Percentiles rank a stretch among this genome's conserved stretches.
Conservation (phyloP, 2,797 vertebrate genomes). For the Danionella dracula region DNA sequence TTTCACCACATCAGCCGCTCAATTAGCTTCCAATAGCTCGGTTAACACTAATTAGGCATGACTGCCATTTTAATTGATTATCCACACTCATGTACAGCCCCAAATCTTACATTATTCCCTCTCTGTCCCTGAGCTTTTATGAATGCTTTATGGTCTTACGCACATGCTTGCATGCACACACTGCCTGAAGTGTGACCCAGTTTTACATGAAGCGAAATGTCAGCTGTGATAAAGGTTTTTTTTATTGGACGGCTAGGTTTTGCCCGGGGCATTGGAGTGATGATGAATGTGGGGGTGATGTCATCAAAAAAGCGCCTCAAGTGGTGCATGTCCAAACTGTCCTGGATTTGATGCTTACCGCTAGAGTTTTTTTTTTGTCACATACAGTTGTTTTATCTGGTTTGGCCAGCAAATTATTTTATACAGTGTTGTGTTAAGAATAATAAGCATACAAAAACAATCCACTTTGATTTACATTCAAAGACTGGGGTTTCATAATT, state of each 20-base stretch:
- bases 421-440: not conserved
- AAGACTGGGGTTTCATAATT: too few species aligned
- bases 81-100: constrained; percentile 24
- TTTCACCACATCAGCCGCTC: constrained; percentile 52
- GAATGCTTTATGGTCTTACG: constrained; percentile 30
- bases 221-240: constrained; percentile 54
- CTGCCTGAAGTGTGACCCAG: constrained; percentile 65
- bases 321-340: constrained; percentile 52
- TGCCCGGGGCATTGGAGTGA: constrained; percentile 47
- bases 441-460: not conserved
- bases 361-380: constrained; percentile 37
- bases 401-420: constrained; percentile 19
- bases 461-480: not conserved
- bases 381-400: constrained; percentile 46
- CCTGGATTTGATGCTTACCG: constrained; percentile 56
- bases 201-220: constrained; percentile 65
- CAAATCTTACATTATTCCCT: constrained; percentile 13
- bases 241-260: constrained; percentile 52
- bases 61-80: constrained; percentile 45
- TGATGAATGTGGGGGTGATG: constrained; percentile 31
- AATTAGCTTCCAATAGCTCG: constrained; percentile 49
- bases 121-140: not conserved
- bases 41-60: constrained; percentile 52
- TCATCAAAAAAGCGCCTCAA: constrained; percentile 41
- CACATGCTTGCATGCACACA: constrained; percentile 34